A percentile compares a stretch with the other conserved stretches of the same genome.
These are phyloP conservation scores for Scotopteryx bipunctaria DNA, from an alignment of 2,888 invertebrate species.

Conservation along the genomic window DNA sequence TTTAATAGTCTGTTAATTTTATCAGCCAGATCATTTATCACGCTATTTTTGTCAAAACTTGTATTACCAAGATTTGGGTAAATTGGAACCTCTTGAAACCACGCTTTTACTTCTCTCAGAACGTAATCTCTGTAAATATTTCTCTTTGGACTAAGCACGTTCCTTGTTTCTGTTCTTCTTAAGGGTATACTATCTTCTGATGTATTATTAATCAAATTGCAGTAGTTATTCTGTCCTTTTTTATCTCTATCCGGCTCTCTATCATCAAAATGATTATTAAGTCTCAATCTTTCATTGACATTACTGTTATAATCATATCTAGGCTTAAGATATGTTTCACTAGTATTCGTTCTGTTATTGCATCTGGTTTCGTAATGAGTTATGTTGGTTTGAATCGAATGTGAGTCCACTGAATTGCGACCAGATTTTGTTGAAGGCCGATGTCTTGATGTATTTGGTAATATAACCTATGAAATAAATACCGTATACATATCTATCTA, in stretches of 20 bases:
- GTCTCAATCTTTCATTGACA: background rate
- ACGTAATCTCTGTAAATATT: constrained; percentile 44
- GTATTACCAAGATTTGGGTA: constrained; percentile 39
- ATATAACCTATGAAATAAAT: constrained; percentile 1
- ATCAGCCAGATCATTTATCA: constrained; percentile 47
- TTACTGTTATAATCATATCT: background rate
- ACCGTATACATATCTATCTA: too few species aligned
- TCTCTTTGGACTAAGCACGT: constrained; percentile 22
- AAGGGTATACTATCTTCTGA: constrained; percentile 11
- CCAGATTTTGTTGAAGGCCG: constrained; percentile 2
- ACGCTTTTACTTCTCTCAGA: constrained; percentile 42
- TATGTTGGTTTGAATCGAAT: constrained; percentile 6
- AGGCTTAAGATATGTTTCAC: background rate
- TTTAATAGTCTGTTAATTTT: constrained; percentile 42
- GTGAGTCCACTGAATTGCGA: background rate
- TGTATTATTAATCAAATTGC: background rate
- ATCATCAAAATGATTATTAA: background rate
- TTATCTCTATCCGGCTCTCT: background rate
- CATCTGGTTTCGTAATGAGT: too few species aligned
- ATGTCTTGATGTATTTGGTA: background rate
- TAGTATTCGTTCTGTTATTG: too few species aligned
- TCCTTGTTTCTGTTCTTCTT: constrained; percentile 15
- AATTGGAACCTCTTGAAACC: constrained; percentile 51
- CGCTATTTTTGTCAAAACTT: constrained; percentile 42
- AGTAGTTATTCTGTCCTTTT: background rate